Evolutionary conservation across 2,888 invertebrate genomes (phyloP).

Genomic region (Cyclophora albipunctata): DNA sequence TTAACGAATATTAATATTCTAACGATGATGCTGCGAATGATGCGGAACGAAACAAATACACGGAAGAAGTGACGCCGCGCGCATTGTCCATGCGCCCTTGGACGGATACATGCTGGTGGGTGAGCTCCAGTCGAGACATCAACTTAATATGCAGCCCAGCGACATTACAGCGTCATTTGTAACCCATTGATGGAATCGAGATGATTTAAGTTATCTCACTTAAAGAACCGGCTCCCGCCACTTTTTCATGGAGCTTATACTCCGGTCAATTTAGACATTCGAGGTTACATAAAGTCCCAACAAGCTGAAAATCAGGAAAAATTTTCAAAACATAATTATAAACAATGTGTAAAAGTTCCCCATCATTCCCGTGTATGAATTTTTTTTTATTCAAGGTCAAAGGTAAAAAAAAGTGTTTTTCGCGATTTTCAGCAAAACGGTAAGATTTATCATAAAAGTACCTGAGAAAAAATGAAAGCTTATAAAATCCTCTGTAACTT

Average conservation of each 20-base stretch:
- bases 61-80: constrained; percentile 52
- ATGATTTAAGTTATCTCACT: constrained; percentile 22
- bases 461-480: too few relatives aligned
- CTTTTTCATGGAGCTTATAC: constrained; percentile 35
- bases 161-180: constrained; percentile 14
- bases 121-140: constrained; percentile 1
- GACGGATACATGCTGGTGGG: constrained; percentile 29
- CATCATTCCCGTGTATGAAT: too few relatives aligned
- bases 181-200: constrained; percentile 26
- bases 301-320: too few relatives aligned
- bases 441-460: too few relatives aligned
- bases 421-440: too few relatives aligned
- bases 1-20: constrained; percentile 63
- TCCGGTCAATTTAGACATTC: too few relatives aligned
- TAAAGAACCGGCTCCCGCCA: constrained; percentile 28
- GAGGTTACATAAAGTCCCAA: too few relatives aligned
- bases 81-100: constrained; percentile 65
- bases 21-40: constrained; percentile 47
- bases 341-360: too few relatives aligned
- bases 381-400: too few relatives aligned
- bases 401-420: too few relatives aligned
- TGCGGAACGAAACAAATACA: constrained; percentile 61
- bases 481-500: too few relatives aligned
- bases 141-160: constrained; percentile 10
- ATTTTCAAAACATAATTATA: too few relatives aligned